Evolutionary conservation across 2,113 vertebrate species (phyloP), one percentile per base, ranked within the genome.

Genomic region (Thamnophis sirtalis): DNA sequence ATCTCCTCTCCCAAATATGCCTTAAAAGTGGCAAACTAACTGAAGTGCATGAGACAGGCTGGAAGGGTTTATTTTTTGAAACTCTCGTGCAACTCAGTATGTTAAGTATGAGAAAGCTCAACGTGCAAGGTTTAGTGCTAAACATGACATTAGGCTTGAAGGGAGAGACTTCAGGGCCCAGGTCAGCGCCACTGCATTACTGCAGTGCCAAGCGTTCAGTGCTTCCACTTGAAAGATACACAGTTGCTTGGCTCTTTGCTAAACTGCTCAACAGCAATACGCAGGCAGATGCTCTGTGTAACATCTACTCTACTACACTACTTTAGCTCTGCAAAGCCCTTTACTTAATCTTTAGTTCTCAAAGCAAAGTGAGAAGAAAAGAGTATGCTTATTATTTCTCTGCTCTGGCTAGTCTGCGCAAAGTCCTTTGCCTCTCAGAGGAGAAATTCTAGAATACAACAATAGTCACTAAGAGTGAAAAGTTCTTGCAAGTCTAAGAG

Each of bases 131-230:
- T 96, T 96, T 94, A 96, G 97, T 97, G 97, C 96, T 96, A 96
- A 94, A 97, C 87, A 96, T 95, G 96, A 96, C 94, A 48, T 97
- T 97, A 97, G 97, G 96, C 97, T 96, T 94, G 96, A 97, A 96
- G 97, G 96, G 97, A 97, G 96, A 97, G 95, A 97, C 96, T 95
- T 96, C 53, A 97, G 97, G 97, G 96, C 97, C 97, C 98, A 98
- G 98, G 97, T 98, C 97, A 97, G 97, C 94, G 95, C 94, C 0
- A 1, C 94, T 94, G 93, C 94, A 93, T 51, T 93, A 73, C 56
- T 95, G 92, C 93, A 96, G 93, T 91, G 94, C 94, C 93, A 60
- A 92, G 1, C 68, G 55, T 84, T 95, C 58, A 89, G 60, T 89
- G 22, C 22, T 86, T 94, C 95, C 92, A 86, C 91, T 43, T 63